Conservation (phyloP, 1,140 invertebrate species). For the Paralvinella palmiformis region DNA sequence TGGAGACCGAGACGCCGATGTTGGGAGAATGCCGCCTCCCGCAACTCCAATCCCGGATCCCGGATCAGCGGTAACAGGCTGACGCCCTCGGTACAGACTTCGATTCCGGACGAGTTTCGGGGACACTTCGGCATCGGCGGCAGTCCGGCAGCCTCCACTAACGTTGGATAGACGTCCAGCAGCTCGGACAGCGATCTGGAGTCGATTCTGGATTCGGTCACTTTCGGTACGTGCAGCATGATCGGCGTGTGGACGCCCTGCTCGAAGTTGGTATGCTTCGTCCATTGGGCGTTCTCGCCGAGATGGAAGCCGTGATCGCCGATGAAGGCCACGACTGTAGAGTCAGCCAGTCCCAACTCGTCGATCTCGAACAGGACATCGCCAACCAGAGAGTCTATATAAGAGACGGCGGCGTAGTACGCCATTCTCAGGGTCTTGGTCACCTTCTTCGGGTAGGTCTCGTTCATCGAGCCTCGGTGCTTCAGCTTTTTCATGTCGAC, state of each 20-base stretch:
- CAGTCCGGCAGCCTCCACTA: constrained; percentile 10
- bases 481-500: constrained; percentile 11
- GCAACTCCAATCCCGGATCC: neutral
- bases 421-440: neutral
- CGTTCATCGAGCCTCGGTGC: constrained; percentile 13
- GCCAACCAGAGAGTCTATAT: constrained; percentile 23
- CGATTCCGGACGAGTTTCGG: neutral
- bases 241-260: neutral
- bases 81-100: constrained; percentile 1
- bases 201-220: neutral
- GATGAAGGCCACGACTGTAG: constrained; percentile 23
- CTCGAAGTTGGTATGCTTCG: constrained; percentile 9
- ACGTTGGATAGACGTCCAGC: constrained; percentile 7
- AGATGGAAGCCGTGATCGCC: constrained; percentile 27
- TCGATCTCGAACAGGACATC: constrained; percentile 21
- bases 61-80: constrained; percentile 4
- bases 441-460: constrained; percentile 12
- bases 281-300: constrained; percentile 25
- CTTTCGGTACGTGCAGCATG: neutral
- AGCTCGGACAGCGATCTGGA: neutral
- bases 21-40: constrained; percentile 3
- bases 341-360: constrained; percentile 20
- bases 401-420: constrained; percentile 16
- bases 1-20: neutral
- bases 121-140: constrained; percentile 1